Evolutionary conservation across 2,888 invertebrate genomes (phyloP), one percentile per base, ranked within the genome.

Genomic region (Caenorhabditis japonica): DNA sequence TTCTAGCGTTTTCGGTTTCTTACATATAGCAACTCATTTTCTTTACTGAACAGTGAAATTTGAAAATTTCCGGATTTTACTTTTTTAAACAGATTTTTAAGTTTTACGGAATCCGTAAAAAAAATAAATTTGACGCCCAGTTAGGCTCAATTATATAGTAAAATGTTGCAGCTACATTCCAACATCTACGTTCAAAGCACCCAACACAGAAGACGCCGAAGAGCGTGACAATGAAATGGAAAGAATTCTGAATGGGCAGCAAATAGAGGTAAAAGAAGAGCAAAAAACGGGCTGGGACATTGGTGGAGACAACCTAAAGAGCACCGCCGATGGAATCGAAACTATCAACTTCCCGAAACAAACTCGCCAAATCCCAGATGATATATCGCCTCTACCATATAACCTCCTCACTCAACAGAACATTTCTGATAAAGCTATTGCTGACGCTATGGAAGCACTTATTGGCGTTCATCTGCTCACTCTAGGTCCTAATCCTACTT

Each of bases 381-480:
- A 83, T 15, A 52, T 81, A 25, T 70, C 79, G 23, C 76, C 93
- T 77, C 93, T 95, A 69, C 95, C 95, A 0, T 95, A 95, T 88
- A 95, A 95, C 88, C 90, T 97, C 76, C 94, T 97, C 59, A 95
- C 96, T 0, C 97, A 99, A 86, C 99, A 99, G 86, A 95, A 95
- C 87, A 95, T 99, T 87, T 96, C 97, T 7, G 97, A 97, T 88
- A 81, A 80, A 47, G 74, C 84, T 23, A 84, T 87, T 39, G 99
- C 99, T 0, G 99, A 99, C 90, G 96, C 97, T 88, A 97, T 99
- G 13, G 99, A 99, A 88, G 97, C 99, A 1, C 90, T 99, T 2
- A 99, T 99, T 80, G 96, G 96, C 1, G 95, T 95, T 0, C 99
- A 99, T 89, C 90, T 99, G 23, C 93, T 96, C 30, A 94, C 94